Evolutionary conservation across 2,888 invertebrate species (phyloP), one percentile per base, ranked within the genome.

Genomic region (Ophonus ardosiacus): DNA sequence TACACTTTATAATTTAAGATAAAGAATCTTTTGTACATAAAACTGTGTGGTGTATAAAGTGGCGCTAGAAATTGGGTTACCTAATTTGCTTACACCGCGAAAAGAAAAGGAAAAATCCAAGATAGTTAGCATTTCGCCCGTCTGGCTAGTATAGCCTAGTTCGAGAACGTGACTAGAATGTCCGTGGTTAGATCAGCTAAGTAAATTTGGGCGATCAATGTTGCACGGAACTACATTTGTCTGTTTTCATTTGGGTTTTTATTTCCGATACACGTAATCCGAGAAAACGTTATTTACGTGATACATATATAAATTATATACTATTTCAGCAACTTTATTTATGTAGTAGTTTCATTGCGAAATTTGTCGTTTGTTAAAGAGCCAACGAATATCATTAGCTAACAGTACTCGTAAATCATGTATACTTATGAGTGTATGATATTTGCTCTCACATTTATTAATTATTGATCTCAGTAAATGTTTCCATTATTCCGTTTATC

Each of bases 161-260:
- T 56, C 7, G 2, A 59, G 59, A 8, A 18, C 63, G 63, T 63
- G 63, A 63, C 63, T 13, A 63, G 63, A 63, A 63, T 63, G 7
- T 21, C 63, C 0, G 24, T 24, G 13, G 24, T 21, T 18, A 18
- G 63, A 63, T 63, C 18, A 63, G 21, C 24, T 24, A 13, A 63
- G 63, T 63, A 63, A 63, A 63, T 24, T 21, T 21, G 21, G 63
- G 10, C 24, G 63, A 63, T 63, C 63, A 24, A 63, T 63, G 10
- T 63, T 63, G 24, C 0, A 24, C 24, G 59, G 0, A 59, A 21
- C 21, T 21, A 5, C 63, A 63, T 21, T 10, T 21, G 10, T 63
- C 63, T 63, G 7, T 61, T 51, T 8, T 4, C 8, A 13, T 51
- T 51, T 10, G 7, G 10, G 43, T 51, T 51, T 51, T 51, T 51